phyloP scores from a whole-genome alignment of 2,797 vertebrate species.

The Pitangus sulphuratus region DNA sequence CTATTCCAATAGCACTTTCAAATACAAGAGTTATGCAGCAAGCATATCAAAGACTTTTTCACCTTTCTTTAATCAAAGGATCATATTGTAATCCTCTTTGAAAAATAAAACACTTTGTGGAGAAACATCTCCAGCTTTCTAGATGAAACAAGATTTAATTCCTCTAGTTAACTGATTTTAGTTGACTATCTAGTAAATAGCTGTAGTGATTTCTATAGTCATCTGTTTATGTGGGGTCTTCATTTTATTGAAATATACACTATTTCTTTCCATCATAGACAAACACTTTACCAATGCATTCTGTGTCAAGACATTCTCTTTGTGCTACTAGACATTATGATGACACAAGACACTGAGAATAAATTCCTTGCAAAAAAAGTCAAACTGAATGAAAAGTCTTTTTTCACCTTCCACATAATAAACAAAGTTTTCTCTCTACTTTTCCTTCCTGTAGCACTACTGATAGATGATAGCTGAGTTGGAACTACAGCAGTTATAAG shows the following conservation, averaged over 20 bases:
- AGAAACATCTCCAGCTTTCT: not conserved
- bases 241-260: not conserved
- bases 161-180: not conserved
- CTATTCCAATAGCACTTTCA: not conserved
- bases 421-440: not conserved
- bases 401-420: not conserved
- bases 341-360: not conserved
- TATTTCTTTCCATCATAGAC: not conserved
- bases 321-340: not conserved
- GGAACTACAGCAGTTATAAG: not conserved
- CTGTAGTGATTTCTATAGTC: not conserved
- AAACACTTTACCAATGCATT: not conserved
- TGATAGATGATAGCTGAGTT: not conserved
- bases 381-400: not conserved
- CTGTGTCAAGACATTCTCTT: not conserved
- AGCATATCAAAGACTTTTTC: not conserved
- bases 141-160: not conserved
- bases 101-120: not conserved
- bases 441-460: not conserved
- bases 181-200: not conserved
- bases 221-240: not conserved
- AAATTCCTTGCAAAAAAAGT: not conserved
- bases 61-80: not conserved
- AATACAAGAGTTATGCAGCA: not conserved
- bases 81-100: accelerated